Base-by-base conservation (phyloP, 2,797 vertebrate species). In the Coregonus ussuriensis region DNA sequence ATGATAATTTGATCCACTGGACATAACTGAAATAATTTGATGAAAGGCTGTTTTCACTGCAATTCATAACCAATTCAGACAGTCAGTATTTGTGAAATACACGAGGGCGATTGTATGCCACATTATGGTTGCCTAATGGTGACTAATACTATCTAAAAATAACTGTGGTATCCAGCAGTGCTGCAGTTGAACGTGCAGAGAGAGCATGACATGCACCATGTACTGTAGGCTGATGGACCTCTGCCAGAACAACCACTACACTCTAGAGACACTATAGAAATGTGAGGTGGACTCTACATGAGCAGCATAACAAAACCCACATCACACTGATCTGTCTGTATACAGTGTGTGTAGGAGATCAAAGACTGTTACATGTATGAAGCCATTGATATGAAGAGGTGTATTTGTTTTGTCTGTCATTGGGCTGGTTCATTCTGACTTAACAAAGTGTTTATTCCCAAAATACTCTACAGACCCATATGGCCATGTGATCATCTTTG, bases 181-280 rank as follows among this genome's bases (percentile, higher is more conserved):
- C 81, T 78, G 72, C 67, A 76, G 85, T 74, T 76, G 83, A 84
- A 81, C 9, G 66, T 69, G 51, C 14, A 16, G 74, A 63, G 56
- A 21, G 88, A 88, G 82, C 84, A 86, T 81, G 81, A 82, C 73
- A 81, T 70, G 47, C 74, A 82, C 74, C 79, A 85, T 78, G 84
- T 74, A 90, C 85, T 88, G 85, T 89, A 84, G 85, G 86, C 80
- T 85, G 84, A 15, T 88, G 86, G 89, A 86, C 16, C 18, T 79
- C 78, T 86, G 88, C 88, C 89, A 91, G 73, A 73, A 77, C 80
- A 85, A 83, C 83, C 89, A 88, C 83, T 25, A 80, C 21, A 62
- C 59, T 62, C 56, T 25, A 85, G 89, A 86, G 86, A 80, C 74
- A 52, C 25, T 14, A 3, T 41, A 25, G 54, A 14, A 63, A 15